Evolutionary conservation across 2,113 vertebrate genomes (phyloP).

Genomic region (Mola mola): DNA sequence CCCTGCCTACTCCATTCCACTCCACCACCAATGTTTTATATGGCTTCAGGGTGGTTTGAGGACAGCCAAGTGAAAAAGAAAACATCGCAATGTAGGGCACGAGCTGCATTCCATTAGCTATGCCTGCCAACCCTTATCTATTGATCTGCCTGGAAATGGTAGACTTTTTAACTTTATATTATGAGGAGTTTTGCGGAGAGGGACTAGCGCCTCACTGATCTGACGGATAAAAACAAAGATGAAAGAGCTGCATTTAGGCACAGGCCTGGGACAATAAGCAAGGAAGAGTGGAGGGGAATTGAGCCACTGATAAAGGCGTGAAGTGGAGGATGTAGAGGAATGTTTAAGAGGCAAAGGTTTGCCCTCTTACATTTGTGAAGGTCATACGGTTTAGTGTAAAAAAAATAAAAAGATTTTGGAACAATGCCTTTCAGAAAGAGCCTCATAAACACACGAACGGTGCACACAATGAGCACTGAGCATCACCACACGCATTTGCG

Average conservation of each 20-base stretch:
- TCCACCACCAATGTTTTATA: conserved; percentile 19
- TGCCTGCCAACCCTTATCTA: conserved; percentile 78
- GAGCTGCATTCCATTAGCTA: conserved; percentile 78
- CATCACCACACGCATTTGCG: background rate
- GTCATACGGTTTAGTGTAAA: conserved; percentile 28
- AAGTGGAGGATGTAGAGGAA: conserved; percentile 57
- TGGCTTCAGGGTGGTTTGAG: conserved; percentile 55
- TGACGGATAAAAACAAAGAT: conserved; percentile 79
- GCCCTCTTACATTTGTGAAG: conserved; percentile 44
- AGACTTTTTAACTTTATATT: conserved; percentile 79
- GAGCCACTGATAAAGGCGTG: conserved; percentile 64
- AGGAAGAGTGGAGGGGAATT: conserved; percentile 39
- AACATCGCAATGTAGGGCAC: conserved; percentile 78
- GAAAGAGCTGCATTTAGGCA: conserved; percentile 75
- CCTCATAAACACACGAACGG: background rate
- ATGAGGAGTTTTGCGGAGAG: conserved; percentile 68
- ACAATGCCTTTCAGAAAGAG: background rate
- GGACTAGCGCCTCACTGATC: conserved; percentile 71
- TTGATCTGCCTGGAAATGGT: conserved; percentile 76
- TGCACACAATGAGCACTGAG: background rate
- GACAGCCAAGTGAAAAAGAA: conserved; percentile 56
- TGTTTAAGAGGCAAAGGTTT: conserved; percentile 12
- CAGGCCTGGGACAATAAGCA: conserved; percentile 67
- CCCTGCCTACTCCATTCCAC: background rate
- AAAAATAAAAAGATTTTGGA: background rate